These are phyloP conservation scores for Diabrotica balteata DNA, from an alignment of 2,888 invertebrate genomes.

Conservation along the genomic window DNA sequence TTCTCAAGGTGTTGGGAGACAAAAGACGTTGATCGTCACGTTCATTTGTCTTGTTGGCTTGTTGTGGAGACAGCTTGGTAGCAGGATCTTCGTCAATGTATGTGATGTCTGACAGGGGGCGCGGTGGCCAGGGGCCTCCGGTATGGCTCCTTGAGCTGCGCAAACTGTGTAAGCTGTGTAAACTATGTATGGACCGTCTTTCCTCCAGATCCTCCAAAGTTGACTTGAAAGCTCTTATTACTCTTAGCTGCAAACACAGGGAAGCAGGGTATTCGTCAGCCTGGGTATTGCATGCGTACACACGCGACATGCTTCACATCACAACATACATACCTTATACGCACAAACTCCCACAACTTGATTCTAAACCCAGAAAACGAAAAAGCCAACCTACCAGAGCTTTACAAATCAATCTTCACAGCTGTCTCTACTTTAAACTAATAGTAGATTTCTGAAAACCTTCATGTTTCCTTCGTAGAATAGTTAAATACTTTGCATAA, in stretches of 20 bases:
- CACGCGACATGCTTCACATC: constrained; percentile 40
- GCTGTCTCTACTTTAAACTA: too few species aligned
- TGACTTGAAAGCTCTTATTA: constrained; percentile 99
- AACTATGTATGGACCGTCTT: constrained; percentile 97
- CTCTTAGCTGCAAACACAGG: constrained; percentile 96
- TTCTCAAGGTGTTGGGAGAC: constrained; percentile 61
- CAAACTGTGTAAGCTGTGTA: constrained; percentile 90
- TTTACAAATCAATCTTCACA: too few species aligned
- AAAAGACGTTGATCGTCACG: constrained; percentile 58
- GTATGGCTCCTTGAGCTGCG: constrained; percentile 79
- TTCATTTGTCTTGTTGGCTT: constrained; percentile 53
- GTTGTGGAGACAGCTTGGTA: constrained; percentile 56
- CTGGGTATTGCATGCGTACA: constrained; percentile 57
- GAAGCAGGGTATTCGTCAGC: constrained; percentile 62
- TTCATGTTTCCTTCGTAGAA: too few species aligned
- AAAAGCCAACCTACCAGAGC: background rate
- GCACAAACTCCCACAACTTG: constrained; percentile 7
- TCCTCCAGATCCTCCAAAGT: constrained; percentile 99
- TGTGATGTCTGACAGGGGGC: constrained; percentile 83
- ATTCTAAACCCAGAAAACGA: constrained; percentile 11
- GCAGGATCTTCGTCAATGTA: constrained; percentile 65
- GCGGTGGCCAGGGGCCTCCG: constrained; percentile 68
- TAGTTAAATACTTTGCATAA: too few species aligned
- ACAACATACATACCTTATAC: constrained; percentile 17
- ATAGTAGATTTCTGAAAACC: too few species aligned